Conservation (phyloP, 1,140 invertebrate species). For the Lucilia cuprina region DNA sequence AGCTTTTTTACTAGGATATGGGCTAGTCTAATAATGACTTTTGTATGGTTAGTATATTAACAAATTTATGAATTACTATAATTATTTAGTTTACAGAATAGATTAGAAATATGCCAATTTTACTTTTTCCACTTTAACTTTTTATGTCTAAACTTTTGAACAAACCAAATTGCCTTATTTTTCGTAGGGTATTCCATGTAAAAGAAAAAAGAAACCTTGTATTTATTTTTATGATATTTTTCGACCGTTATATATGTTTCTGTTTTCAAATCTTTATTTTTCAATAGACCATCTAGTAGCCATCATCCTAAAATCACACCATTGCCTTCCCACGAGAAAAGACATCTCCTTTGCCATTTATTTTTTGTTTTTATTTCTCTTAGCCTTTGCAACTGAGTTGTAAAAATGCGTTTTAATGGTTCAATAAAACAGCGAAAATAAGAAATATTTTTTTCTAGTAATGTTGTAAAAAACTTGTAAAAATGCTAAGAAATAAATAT, state of each 20-base stretch:
- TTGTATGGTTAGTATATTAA: no score
- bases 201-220: no score
- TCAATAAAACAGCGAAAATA: conserved; percentile 53
- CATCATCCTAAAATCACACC: conserved; percentile 34
- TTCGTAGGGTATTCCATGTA: no score
- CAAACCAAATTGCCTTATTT: no score
- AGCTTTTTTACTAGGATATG: no score
- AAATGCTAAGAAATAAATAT: neutral
- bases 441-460: neutral
- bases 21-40: no score
- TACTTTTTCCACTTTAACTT: no score
- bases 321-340: neutral
- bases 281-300: conserved; percentile 59
- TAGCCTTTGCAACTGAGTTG: conserved; percentile 41
- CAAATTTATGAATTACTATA: no score
- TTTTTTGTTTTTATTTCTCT: neutral
- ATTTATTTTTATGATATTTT: no score
- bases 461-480: neutral
- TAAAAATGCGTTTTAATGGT: conserved; percentile 62
- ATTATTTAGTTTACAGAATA: no score
- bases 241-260: neutral
- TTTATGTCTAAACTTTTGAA: no score
- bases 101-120: no score
- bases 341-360: neutral
- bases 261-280: conserved; percentile 62